Conservation (phyloP, 2,888 invertebrate species). For the Phaonia tiefii region DNA sequence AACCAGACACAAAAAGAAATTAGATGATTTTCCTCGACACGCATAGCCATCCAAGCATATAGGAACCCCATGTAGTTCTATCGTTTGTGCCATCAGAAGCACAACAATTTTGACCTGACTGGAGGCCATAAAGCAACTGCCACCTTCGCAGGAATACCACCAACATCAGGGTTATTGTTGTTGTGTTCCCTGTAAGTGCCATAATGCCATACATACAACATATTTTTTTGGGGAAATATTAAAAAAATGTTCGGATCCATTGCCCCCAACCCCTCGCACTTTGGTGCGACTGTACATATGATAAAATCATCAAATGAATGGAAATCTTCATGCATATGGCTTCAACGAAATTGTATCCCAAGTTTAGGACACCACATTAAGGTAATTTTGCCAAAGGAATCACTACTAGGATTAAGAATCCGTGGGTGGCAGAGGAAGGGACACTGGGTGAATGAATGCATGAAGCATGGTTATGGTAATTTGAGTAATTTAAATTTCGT, state of each 20-base stretch:
- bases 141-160: conserved; percentile 4
- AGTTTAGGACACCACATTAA: conserved; percentile 42
- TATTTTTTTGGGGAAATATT: conserved; percentile 20
- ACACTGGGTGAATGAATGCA: neutral
- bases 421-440: neutral
- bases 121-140: conserved; percentile 41
- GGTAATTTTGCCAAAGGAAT: conserved; percentile 22
- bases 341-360: conserved; percentile 42
- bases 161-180: neutral
- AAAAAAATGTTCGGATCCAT: conserved; percentile 13
- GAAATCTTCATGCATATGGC: conserved; percentile 55
- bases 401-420: neutral
- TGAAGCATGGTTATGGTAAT: conserved; percentile 49
- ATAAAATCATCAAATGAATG: conserved; percentile 42
- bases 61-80: conserved; percentile 27
- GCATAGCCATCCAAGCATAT: neutral
- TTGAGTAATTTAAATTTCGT: conserved; percentile 47
- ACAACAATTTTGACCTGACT: conserved; percentile 58
- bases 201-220: conserved; percentile 10
- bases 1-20: conserved; percentile 12
- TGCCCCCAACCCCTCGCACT: neutral
- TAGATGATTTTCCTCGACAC: conserved; percentile 19
- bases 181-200: conserved; percentile 12
- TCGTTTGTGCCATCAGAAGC: conserved; percentile 29
- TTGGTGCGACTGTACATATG: neutral